Base-by-base conservation (phyloP, 1,140 invertebrate genomes). In the Maniola jurtina region DNA sequence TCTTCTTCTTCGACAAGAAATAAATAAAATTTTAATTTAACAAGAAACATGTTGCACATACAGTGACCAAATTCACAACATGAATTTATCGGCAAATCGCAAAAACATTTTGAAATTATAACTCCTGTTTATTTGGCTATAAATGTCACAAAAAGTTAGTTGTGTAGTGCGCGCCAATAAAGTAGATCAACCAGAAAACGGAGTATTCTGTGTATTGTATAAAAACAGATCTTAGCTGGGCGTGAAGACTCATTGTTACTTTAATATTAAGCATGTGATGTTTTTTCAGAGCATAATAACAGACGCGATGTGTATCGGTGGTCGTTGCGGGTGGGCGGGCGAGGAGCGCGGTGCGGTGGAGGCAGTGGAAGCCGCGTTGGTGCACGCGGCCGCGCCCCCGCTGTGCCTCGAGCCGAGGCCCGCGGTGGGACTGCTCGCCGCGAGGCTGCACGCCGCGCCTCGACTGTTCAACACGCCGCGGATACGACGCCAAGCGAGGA, bases 321-420 rank as follows among this genome's bases (percentile, higher is more conserved):
- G 92, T 58, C 92, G 94, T 60, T 93, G 92, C 34, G 93, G 93
- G 15, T 96, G 94, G 94, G 95, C 94, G 54, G 92, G 94, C 13
- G 96, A 98, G 66, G 97, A 98, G 69, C 93, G 94, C 38, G 92
- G 95, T 61, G 90, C 94, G 9, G 79, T 98, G 54, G 97, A 98
- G 84, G 86, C 85, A 6, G 77, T 98, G 34, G 97, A 98, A 85
- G 96, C 96, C 72, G 94, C 96, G 74, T 84, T 98, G 59, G 92
- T 98, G 14, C 92, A 96, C 72, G 95, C 96, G 15, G 96, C 96
- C 8, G 94, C 96, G 58, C 96, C 96, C 47, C 95, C 96, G 25
- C 89, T 99, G 3, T 98, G 96, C 83, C 91, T 98, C 13, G 96
- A 98, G 85, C 96, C 97, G 1, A 94, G 96, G 75, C 96, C 96